phyloP scores from a whole-genome alignment of 2,113 vertebrate species.

The Lontra canadensis region DNA sequence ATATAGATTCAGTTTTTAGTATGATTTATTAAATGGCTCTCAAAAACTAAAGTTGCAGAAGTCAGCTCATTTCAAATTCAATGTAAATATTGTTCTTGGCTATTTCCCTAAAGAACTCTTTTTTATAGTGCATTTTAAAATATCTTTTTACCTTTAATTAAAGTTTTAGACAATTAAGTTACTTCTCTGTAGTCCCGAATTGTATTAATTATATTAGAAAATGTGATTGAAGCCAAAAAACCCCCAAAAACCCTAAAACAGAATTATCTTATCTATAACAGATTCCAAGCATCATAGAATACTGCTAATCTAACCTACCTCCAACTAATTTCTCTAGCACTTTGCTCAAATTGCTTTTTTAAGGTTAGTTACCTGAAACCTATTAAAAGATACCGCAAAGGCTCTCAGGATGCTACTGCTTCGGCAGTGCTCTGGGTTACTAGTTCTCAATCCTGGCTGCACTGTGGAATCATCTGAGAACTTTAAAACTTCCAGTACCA shows the following conservation, averaged over 20 bases:
- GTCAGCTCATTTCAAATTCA: slow-evolving; percentile 1
- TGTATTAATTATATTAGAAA: slow-evolving; percentile 22
- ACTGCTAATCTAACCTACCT: neutral
- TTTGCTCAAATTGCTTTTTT: slow-evolving; percentile 38
- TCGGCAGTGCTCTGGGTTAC: neutral
- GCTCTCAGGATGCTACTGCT: neutral
- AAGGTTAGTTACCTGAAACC: neutral
- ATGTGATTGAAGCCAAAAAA: neutral
- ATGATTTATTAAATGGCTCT: neutral
- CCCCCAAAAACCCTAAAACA: neutral
- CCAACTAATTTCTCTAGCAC: slow-evolving; percentile 6
- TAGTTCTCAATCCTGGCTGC: neutral
- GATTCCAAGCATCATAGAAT: slow-evolving; percentile 17
- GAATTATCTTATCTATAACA: neutral
- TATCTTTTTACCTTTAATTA: slow-evolving; percentile 29
- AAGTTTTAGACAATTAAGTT: slow-evolving; percentile 21
- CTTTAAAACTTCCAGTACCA: neutral
- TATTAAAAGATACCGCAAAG: neutral
- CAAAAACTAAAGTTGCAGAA: neutral
- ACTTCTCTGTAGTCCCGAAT: neutral
- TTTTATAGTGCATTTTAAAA: slow-evolving; percentile 44
- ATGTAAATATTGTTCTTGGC: slow-evolving; percentile 9
- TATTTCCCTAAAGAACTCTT: slow-evolving; percentile 35
- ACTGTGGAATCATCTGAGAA: neutral
- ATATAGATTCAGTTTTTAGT: slow-evolving; percentile 37